Conservation (phyloP, 2,113 vertebrate genomes). For the Clupea harengus region DNA sequence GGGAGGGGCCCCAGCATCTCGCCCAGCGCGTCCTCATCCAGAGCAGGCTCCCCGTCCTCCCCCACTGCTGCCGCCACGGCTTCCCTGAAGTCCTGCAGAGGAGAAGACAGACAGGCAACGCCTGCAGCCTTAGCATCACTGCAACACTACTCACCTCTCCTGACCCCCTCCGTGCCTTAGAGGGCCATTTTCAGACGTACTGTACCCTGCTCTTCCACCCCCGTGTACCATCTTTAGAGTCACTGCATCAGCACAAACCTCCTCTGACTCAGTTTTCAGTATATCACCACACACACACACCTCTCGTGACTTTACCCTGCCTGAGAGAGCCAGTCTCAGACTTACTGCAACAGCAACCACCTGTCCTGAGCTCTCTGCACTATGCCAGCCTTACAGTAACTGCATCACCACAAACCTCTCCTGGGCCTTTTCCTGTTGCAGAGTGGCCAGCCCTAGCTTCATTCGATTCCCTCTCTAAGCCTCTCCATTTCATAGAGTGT, state of each 20-base stretch:
- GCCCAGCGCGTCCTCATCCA: conserved; percentile 76
- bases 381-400: not conserved
- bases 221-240: not conserved
- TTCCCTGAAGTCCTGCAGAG: conserved; percentile 81
- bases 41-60: conserved; percentile 67
- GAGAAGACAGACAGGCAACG: conserved; percentile 22
- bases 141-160: not conserved
- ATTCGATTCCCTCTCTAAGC: too few species aligned
- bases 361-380: not conserved
- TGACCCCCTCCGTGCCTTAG: not conserved
- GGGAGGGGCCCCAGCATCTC: conserved; percentile 83
- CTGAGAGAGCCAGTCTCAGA: too few species aligned
- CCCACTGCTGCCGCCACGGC: conserved; percentile 71
- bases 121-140: not conserved
- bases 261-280: too few species aligned
- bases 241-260: not conserved
- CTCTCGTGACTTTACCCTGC: too few species aligned
- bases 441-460: not conserved
- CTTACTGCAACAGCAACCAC: too few species aligned
- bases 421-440: not conserved
- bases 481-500: too few species aligned
- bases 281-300: too few species aligned
- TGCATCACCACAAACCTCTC: not conserved
- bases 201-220: not conserved
- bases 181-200: not conserved